These are phyloP conservation scores for Halocynthia aurantium DNA, from an alignment of 23 tunicate species.

Conservation along the genomic window DNA sequence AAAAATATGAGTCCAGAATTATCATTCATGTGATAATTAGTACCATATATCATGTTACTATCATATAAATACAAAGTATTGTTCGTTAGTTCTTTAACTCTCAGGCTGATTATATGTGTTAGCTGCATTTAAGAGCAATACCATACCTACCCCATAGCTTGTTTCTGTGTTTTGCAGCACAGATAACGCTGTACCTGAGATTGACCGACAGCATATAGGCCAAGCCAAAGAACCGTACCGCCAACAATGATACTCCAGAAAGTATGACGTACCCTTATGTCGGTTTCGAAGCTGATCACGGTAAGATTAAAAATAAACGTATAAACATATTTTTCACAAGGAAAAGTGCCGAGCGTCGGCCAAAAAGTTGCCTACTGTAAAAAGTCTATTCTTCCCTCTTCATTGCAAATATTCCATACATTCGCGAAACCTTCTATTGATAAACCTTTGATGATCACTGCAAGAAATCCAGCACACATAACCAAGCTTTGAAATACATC, in stretches of 20 bases:
- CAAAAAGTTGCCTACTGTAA: conserved; percentile 10
- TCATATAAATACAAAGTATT: no score
- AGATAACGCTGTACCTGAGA: conserved; percentile 92
- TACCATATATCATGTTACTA: no score
- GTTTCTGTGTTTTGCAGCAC: conserved; percentile 48
- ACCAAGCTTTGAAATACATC: conserved; percentile 36
- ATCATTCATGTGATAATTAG: no score
- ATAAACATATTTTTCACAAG: background rate
- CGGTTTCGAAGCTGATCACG: conserved; percentile 52
- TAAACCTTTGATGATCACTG: conserved; percentile 28
- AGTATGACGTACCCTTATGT: conserved; percentile 55
- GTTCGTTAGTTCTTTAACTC: no score
- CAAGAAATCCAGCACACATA: conserved; percentile 28
- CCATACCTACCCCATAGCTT: conserved; percentile 57
- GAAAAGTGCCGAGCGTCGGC: background rate
- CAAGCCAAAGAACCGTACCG: conserved; percentile 80
- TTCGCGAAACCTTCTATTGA: conserved; percentile 9
- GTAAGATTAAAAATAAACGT: no score
- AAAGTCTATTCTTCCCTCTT: conserved; percentile 43
- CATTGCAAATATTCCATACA: conserved; percentile 18
- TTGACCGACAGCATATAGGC: conserved; percentile 81
- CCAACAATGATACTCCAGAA: conserved; percentile 84
- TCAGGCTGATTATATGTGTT: no score
- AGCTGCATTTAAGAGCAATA: no score
- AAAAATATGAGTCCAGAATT: no score